Evolutionary conservation across 2,888 invertebrate species (phyloP).

Genomic region (Caenorhabditis uteleia): DNA sequence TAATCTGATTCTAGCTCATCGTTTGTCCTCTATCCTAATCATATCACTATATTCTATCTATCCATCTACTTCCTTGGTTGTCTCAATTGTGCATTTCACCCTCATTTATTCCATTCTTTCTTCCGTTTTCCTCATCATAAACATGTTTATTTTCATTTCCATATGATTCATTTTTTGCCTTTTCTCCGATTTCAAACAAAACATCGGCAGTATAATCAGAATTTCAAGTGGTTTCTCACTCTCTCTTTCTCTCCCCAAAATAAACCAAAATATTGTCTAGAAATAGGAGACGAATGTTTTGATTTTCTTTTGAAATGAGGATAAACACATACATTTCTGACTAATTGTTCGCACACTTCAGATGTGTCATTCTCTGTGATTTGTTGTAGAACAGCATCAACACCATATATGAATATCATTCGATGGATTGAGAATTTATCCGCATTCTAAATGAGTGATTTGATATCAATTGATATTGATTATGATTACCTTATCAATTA

Average conservation of each 20-base stretch:
- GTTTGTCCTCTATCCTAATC: neutral
- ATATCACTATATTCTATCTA: neutral
- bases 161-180: slow-evolving; percentile 13
- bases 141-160: slow-evolving; percentile 22
- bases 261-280: too few species aligned
- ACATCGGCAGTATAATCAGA: slow-evolving; percentile 24
- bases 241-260: too few species aligned
- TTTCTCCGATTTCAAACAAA: slow-evolving; percentile 18
- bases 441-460: slow-evolving; percentile 11
- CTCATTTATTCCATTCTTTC: slow-evolving; percentile 3
- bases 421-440: slow-evolving; percentile 58
- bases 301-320: too few species aligned
- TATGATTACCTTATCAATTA: neutral
- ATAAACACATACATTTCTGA: slow-evolving; percentile 44
- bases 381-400: slow-evolving; percentile 41
- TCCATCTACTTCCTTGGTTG: slow-evolving; percentile 8
- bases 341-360: slow-evolving; percentile 39
- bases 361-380: slow-evolving; percentile 28
- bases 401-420: slow-evolving; percentile 57
- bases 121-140: slow-evolving; percentile 14
- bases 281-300: too few species aligned
- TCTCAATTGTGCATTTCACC: slow-evolving; percentile 9
- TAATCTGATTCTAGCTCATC: too few species aligned
- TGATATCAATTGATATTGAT: neutral
- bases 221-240: slow-evolving; percentile 11